Conservation (phyloP, 53 echinoderm and acorn worm species). For the Crossaster papposus region DNA sequence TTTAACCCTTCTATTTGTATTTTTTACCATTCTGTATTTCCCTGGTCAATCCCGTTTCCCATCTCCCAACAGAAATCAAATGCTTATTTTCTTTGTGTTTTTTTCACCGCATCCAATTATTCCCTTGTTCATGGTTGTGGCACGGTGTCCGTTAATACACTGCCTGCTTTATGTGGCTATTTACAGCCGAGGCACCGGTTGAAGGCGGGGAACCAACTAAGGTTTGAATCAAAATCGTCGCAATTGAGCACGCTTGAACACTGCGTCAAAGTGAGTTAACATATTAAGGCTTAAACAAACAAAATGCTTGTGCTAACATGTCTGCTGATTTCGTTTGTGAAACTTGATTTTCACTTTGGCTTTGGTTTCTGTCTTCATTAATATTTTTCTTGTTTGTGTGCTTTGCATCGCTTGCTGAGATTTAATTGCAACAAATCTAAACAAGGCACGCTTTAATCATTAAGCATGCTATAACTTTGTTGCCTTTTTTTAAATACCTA, state of each 20-base stretch:
- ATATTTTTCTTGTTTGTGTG: not conserved
- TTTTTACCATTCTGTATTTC: not conserved
- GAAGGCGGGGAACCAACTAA: not conserved
- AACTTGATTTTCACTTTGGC: not conserved
- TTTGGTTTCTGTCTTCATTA: not conserved
- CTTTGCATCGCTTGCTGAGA: too few species aligned
- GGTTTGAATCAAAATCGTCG: not conserved
- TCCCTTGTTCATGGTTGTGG: slow-evolving; percentile 31
- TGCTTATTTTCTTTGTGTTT: not conserved
- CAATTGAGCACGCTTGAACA: not conserved
- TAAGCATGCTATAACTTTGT: too few species aligned
- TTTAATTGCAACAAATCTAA: too few species aligned
- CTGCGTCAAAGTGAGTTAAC: not conserved
- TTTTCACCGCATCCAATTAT: not conserved
- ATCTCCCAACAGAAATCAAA: not conserved
- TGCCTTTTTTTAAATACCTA: too few species aligned
- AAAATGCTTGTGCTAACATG: too few species aligned
- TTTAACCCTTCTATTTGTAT: not conserved
- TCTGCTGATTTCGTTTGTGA: not conserved
- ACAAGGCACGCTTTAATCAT: too few species aligned
- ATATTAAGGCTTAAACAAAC: not conserved
- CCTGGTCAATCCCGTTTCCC: not conserved
- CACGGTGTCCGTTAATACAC: not conserved
- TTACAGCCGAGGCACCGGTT: not conserved
- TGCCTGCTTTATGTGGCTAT: slow-evolving; percentile 7